These are phyloP conservation scores for Leptarthrus brevirostris DNA, from an alignment of 2,888 invertebrate species.

Conservation along the genomic window DNA sequence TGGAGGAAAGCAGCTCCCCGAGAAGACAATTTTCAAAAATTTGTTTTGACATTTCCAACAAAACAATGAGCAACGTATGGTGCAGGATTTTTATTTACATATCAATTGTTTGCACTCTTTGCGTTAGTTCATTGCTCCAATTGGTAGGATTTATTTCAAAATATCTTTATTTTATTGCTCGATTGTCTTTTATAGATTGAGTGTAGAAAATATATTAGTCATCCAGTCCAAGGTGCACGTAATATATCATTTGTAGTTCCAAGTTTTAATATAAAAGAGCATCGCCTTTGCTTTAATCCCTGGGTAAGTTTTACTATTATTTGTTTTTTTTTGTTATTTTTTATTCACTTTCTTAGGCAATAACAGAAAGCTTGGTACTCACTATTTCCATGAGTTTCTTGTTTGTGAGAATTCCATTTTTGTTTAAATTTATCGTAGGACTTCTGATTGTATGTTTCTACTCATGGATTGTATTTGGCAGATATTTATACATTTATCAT, in stretches of 20 bases:
- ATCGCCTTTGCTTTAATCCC: constrained; percentile 63
- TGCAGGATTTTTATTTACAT: constrained; percentile 76
- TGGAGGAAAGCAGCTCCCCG: constrained; percentile 63
- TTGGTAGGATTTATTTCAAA: constrained; percentile 63
- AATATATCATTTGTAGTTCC: constrained; percentile 19
- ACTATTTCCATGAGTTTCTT: constrained; percentile 77
- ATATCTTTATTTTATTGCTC: background rate
- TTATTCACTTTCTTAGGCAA: constrained; percentile 60
- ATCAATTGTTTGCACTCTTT: constrained; percentile 73
- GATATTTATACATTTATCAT: constrained; percentile 70
- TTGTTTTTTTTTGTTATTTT: background rate
- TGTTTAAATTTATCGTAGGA: constrained; percentile 82
- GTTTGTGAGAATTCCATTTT: constrained; percentile 86
- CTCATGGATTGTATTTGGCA: constrained; percentile 75
- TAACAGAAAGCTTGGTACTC: constrained; percentile 71
- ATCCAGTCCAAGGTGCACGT: constrained; percentile 28
- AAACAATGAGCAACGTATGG: constrained; percentile 73
- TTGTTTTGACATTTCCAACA: constrained; percentile 73
- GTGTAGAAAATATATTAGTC: constrained; percentile 55
- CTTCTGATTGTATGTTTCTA: constrained; percentile 75
- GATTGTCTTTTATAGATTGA: constrained; percentile 55
- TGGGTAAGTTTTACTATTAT: constrained; percentile 62
- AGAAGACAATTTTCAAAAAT: constrained; percentile 69
- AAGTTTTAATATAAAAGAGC: constrained; percentile 53
- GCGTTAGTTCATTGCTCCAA: constrained; percentile 75